A percentile compares a stretch with the other conserved stretches of the same genome.
phyloP scores from a whole-genome alignment of 2,113 vertebrate genomes.

The Scartelaos histophorus region DNA sequence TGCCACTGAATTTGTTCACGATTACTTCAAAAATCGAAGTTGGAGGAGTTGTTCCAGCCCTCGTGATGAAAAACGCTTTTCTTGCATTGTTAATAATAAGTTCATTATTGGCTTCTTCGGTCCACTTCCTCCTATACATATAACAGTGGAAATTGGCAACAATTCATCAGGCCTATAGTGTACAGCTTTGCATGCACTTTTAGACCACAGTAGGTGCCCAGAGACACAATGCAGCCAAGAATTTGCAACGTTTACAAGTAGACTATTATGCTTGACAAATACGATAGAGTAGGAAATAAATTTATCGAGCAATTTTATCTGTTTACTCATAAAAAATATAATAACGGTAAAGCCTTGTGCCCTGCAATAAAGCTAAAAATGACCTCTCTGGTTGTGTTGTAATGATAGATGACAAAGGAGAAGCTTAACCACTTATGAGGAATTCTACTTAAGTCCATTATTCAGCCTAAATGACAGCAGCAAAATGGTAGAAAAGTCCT shows the following conservation, averaged over 20 bases:
- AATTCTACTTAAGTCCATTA: constrained; percentile 5
- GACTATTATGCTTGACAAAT: constrained; percentile 1
- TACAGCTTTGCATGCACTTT: neutral
- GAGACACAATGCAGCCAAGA: neutral
- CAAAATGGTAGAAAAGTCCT: constrained; percentile 15
- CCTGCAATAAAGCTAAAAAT: neutral
- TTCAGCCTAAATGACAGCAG: neutral
- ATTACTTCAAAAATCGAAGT: too few relatives aligned
- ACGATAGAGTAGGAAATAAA: neutral
- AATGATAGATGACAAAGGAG: neutral
- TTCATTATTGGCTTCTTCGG: neutral
- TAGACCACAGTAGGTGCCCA: neutral
- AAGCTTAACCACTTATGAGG: neutral
- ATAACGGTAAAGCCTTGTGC: neutral
- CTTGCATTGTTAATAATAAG: neutral
- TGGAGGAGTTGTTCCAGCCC: too few relatives aligned
- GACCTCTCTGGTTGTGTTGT: neutral
- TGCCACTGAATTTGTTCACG: too few relatives aligned
- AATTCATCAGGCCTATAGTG: neutral
- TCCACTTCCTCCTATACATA: neutral
- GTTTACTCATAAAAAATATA: neutral
- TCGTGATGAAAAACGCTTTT: neutral
- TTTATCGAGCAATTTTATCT: neutral
- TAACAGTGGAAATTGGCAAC: neutral
- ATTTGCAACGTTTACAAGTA: neutral